Evolutionary conservation across 2,113 vertebrate genomes (phyloP).

Genomic region (Connochaetes taurinus): DNA sequence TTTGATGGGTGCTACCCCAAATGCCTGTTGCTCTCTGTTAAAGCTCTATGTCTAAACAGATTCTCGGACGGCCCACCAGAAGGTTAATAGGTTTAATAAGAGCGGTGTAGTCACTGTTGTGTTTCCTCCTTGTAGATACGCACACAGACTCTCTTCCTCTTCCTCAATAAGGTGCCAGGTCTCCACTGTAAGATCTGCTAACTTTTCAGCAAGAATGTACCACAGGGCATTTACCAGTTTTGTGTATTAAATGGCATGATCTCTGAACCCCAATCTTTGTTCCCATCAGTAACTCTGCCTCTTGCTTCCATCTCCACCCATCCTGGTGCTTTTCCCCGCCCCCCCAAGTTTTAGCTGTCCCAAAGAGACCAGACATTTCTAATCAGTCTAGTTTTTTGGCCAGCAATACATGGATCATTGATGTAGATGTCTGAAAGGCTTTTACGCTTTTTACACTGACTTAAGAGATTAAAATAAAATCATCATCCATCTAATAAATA

Average conservation of each 20-base stretch:
- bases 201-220: background rate
- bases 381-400: background rate
- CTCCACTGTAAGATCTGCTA: background rate
- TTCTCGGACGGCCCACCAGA: background rate
- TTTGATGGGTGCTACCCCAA: background rate
- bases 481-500: constrained; percentile 59
- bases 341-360: background rate
- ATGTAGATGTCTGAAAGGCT: background rate
- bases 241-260: background rate
- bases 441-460: constrained; percentile 36
- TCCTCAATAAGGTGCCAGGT: background rate
- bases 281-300: background rate
- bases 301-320: background rate
- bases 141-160: background rate
- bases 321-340: background rate
- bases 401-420: background rate
- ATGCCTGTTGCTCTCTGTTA: background rate
- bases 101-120: background rate
- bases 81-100: background rate
- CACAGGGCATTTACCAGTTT: background rate
- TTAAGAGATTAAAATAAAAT: constrained; percentile 44
- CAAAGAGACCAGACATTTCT: background rate
- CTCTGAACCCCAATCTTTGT: background rate
- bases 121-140: background rate
- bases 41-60: background rate